These are phyloP conservation scores for Hyposmocoma kahamanoa DNA, from an alignment of 1,140 invertebrate species.

Conservation along the genomic window DNA sequence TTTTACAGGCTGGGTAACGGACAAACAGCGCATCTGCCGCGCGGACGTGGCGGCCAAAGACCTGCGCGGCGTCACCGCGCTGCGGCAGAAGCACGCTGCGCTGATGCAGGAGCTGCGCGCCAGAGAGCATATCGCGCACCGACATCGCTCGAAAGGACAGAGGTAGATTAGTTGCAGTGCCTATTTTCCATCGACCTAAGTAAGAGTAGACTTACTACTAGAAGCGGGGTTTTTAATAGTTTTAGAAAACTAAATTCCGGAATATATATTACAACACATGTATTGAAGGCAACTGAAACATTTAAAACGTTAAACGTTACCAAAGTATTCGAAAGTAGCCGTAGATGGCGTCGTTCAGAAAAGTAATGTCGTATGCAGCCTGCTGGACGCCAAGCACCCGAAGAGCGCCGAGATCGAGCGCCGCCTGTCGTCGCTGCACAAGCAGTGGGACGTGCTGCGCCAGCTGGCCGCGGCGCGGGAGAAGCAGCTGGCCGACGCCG, in stretches of 20 bases:
- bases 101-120: slow-evolving; percentile 94
- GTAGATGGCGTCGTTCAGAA: no score
- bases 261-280: no score
- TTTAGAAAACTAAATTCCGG: no score
- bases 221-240: no score
- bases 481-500: slow-evolving; percentile 93
- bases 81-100: slow-evolving; percentile 96
- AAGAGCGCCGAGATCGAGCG: slow-evolving; percentile 84
- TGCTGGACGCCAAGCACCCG: slow-evolving; percentile 86
- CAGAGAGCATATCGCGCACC: slow-evolving; percentile 68
- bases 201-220: neutral
- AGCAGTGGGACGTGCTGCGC: slow-evolving; percentile 90
- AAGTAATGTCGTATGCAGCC: no score
- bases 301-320: no score
- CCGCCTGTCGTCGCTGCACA: slow-evolving; percentile 85
- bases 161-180: slow-evolving; percentile 33
- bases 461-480: slow-evolving; percentile 88
- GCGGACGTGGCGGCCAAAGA: slow-evolving; percentile 95
- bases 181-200: neutral
- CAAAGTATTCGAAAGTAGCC: no score
- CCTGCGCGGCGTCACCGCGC: slow-evolving; percentile 88
- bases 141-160: slow-evolving; percentile 58
- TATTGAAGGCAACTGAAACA: no score
- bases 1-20: slow-evolving; percentile 85
- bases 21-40: slow-evolving; percentile 93